phyloP scores from a whole-genome alignment of 2,797 vertebrate genomes.

The Lacerta bilineata region DNA sequence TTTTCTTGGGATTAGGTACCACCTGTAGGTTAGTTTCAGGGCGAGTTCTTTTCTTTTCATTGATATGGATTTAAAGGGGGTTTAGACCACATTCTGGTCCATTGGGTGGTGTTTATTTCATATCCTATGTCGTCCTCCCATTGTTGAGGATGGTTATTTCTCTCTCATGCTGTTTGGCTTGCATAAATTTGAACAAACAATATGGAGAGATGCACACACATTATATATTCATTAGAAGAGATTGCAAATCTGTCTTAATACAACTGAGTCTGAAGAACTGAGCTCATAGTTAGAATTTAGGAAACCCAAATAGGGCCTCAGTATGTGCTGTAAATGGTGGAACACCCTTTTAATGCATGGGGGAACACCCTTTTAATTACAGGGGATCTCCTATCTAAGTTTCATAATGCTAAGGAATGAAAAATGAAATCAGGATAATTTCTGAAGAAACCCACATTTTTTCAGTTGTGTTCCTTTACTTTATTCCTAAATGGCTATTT shows the following conservation, averaged over 20 bases:
- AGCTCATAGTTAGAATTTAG: not conserved
- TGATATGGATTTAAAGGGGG: too few relatives aligned
- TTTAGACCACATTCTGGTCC: too few relatives aligned
- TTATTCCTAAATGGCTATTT: not conserved
- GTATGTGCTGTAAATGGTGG: slow-evolving; percentile 31
- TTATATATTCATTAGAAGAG: slow-evolving; percentile 18
- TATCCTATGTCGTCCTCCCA: too few relatives aligned
- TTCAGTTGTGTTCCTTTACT: not conserved
- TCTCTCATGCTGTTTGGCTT: slow-evolving; percentile 19
- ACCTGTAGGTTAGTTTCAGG: too few relatives aligned
- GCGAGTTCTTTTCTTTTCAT: too few relatives aligned
- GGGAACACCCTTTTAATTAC: slow-evolving; percentile 53
- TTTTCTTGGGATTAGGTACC: too few relatives aligned
- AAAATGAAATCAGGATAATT: not conserved
- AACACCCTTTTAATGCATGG: too few relatives aligned
- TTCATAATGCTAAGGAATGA: slow-evolving; percentile 27
- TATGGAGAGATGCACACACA: slow-evolving; percentile 14
- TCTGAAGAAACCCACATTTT: not conserved
- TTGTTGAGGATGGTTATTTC: slow-evolving; percentile 20
- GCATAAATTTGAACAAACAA: slow-evolving; percentile 49
- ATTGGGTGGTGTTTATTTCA: too few relatives aligned
- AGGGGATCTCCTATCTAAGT: slow-evolving; percentile 45
- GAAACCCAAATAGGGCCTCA: slow-evolving; percentile 43
- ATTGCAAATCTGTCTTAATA: slow-evolving; percentile 45
- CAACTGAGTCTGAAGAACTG: slow-evolving; percentile 52